A percentile compares a stretch with the other conserved stretches of the same genome.
Conservation (phyloP, 2,113 vertebrate genomes). For the Acinonyx jubatus region DNA sequence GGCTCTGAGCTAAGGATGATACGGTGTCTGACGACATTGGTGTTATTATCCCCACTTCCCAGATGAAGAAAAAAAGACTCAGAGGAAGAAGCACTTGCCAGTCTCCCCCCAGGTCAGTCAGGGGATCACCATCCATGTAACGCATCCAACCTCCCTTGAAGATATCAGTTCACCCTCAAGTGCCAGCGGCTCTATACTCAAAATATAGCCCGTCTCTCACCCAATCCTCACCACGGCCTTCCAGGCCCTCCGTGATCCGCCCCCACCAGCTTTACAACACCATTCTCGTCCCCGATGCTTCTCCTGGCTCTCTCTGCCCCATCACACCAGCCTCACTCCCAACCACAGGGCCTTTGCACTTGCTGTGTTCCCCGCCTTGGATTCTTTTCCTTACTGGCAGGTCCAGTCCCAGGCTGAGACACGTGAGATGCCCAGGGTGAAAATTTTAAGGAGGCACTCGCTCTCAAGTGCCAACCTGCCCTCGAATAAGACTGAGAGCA, state of each 20-base stretch:
- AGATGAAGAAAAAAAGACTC: not conserved
- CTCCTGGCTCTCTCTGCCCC: not conserved
- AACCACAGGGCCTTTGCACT: not conserved
- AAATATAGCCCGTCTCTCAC: not conserved
- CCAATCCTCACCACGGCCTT: not conserved
- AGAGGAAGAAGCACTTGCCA: not conserved
- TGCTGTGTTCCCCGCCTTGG: not conserved
- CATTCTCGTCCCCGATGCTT: accelerated
- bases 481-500: not conserved
- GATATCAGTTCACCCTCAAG: not conserved
- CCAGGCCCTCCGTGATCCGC: accelerated
- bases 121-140: not conserved
- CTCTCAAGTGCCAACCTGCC: not conserved
- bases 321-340: accelerated
- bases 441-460: accelerated
- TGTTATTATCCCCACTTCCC: not conserved
- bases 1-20: not conserved
- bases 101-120: not conserved
- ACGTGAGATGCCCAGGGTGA: accelerated
- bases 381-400: not conserved
- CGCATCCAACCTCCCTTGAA: not conserved
- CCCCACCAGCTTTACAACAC: accelerated
- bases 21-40: not conserved
- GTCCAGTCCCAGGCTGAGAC: not conserved
- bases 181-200: accelerated